Evolutionary conservation across 2,888 invertebrate genomes (phyloP), one percentile per base, ranked within the genome.

Genomic region (Cryptocephalus moraei): DNA sequence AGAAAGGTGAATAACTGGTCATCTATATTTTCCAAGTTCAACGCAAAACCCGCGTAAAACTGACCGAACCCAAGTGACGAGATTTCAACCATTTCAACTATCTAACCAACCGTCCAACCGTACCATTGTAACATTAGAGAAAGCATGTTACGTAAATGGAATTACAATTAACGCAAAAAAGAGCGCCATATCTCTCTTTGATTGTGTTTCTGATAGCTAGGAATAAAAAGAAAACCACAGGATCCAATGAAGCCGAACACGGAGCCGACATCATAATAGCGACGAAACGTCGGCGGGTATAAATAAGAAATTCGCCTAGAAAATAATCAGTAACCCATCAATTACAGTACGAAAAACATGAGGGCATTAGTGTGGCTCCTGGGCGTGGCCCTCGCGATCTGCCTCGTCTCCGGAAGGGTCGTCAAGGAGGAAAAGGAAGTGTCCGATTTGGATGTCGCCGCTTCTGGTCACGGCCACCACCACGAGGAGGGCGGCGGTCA

Each of bases 401-500:
- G 62, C 40, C 56, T 57, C 38, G 58, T 60, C 51, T 55, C 61
- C 52, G 67, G 63, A 44, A 61, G 68, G 47, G 61, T 62, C 22
- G 57, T 65, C 41, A 60, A 56, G 39, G 64, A 67, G 43, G 67
- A 66, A 39, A 64, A 67, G 9, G 57, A 56, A 44, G 36, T 12
- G 6, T 36, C 36, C 12, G 36, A 58, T 33, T 43, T 55, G n/a
- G 49, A 52, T 8, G 58, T 53, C 32, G 54, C 58, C 8, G 56
- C 42, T 11, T 36, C 36, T 4, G 36, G 36, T 4, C 48, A 49
- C 46, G 46, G 47, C 10, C 49, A 48, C 32, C 75, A 77, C 56
- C 77, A 79, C 58, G 81, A 81, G 63, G 73, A 75, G 46, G 83
- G 82, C 12, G 84, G 82, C n/a, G 85, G 86, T 1, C 76, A 81